Conservation (phyloP, 2,113 vertebrate species). For the Monarcha castaneiventris region DNA sequence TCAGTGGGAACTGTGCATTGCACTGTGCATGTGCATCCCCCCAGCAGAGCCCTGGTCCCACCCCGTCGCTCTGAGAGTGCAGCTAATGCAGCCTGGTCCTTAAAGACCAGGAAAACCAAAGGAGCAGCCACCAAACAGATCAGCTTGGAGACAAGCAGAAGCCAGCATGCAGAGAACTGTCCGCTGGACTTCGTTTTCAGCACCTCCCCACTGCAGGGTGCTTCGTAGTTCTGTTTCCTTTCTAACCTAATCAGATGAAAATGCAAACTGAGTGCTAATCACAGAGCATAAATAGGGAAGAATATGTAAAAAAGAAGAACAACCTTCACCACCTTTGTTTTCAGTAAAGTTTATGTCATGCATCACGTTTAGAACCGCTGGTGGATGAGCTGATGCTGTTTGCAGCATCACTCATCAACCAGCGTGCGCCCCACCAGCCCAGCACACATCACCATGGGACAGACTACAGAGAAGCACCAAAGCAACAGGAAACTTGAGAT, state of each 20-base stretch:
- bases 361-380: not conserved
- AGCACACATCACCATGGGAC: not conserved
- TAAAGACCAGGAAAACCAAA: not conserved
- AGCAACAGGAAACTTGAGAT: not conserved
- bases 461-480: not conserved
- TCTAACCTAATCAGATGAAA: not conserved
- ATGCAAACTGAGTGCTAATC: not conserved
- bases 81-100: not conserved
- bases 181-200: fast-evolving
- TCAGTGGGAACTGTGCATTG: fast-evolving
- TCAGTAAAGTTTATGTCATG: not conserved
- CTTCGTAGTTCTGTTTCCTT: not conserved
- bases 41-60: not conserved
- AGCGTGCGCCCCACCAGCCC: not conserved
- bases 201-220: not conserved
- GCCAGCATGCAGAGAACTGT: not conserved
- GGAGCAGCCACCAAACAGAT: not conserved
- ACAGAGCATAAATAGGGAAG: not conserved
- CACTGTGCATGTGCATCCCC: fast-evolving
- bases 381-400: not conserved
- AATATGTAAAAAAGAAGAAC: not conserved
- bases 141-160: fast-evolving
- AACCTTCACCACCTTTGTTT: not conserved
- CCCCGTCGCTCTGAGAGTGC: fast-evolving
- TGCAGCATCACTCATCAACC: not conserved